Conservation (phyloP, 1,140 invertebrate genomes). For the Schlechtendalia chinensis region DNA sequence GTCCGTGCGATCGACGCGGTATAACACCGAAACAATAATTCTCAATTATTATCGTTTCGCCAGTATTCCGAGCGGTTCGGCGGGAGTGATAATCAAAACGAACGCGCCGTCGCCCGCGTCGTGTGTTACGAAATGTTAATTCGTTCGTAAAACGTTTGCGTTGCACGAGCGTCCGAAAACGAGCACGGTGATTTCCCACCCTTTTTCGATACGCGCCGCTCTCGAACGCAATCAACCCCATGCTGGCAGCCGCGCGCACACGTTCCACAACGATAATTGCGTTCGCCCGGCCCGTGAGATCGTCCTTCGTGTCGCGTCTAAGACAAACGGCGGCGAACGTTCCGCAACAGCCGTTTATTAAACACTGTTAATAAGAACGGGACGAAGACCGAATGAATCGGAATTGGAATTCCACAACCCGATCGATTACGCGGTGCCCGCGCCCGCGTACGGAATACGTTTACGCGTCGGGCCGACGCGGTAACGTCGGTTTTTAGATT, state of each 20-base stretch:
- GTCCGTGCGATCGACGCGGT: too few species aligned
- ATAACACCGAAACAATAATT: neutral
- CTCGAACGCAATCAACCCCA: constrained; percentile 44
- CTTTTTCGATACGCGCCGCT: constrained; percentile 28
- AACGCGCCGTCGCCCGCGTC: neutral
- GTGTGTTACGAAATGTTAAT: constrained; percentile 28
- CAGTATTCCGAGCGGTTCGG: neutral
- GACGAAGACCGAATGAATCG: too few species aligned
- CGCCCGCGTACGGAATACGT: too few species aligned
- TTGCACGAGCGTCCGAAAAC: constrained; percentile 24
- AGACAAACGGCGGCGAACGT: constrained; percentile 19
- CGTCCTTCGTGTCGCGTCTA: constrained; percentile 1
- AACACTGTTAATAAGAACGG: too few species aligned
- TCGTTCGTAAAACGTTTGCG: neutral
- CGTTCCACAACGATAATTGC: constrained; percentile 43
- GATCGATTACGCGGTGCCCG: constrained; percentile 37
- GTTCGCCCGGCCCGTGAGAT: neutral
- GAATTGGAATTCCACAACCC: constrained; percentile 16
- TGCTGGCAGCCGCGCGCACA: constrained; percentile 13
- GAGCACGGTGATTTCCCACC: constrained; percentile 12
- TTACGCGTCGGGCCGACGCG: too few species aligned
- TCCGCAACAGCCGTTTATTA: neutral
- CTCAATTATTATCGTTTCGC: neutral
- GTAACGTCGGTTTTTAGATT: too few species aligned
- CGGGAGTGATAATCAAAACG: constrained; percentile 24